Percentiles rank a stretch among this genome's conserved stretches.
Conservation (phyloP, 2,113 vertebrate species). For the Gymnogyps californianus region DNA sequence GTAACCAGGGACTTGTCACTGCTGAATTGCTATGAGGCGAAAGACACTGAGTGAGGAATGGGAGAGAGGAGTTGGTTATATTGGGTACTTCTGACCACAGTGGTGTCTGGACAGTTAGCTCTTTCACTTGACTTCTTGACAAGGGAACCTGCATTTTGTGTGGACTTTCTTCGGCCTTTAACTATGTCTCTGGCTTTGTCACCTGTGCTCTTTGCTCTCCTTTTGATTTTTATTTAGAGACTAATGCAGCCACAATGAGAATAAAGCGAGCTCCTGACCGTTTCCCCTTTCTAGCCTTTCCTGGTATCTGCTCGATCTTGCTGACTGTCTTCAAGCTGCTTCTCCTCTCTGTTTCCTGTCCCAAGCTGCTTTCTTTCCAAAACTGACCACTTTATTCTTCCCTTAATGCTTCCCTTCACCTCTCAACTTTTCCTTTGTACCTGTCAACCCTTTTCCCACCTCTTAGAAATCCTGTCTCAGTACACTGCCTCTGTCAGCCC, state of each 20-base stretch:
- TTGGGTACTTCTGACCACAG: neutral
- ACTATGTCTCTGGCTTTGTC: neutral
- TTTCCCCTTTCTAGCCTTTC: neutral
- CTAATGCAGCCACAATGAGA: neutral
- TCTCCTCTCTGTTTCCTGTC: neutral
- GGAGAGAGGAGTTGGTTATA: neutral
- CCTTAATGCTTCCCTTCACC: neutral
- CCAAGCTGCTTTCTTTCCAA: neutral
- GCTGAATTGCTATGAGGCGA: neutral
- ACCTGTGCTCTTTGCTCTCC: neutral
- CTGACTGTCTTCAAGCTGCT: neutral
- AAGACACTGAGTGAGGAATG: neutral
- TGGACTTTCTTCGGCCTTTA: neutral
- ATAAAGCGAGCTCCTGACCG: neutral
- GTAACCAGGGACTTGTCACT: neutral
- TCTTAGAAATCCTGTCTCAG: neutral
- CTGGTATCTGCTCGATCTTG: neutral
- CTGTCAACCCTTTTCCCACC: neutral
- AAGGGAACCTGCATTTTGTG: neutral
- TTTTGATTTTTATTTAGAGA: neutral
- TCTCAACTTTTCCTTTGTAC: neutral
- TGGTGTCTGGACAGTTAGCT: neutral
- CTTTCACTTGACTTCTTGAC: neutral
- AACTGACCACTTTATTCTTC: neutral
- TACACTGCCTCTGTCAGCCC: neutral